Base-by-base conservation (phyloP, 2,888 invertebrate species). In the Heliconius sara region DNA sequence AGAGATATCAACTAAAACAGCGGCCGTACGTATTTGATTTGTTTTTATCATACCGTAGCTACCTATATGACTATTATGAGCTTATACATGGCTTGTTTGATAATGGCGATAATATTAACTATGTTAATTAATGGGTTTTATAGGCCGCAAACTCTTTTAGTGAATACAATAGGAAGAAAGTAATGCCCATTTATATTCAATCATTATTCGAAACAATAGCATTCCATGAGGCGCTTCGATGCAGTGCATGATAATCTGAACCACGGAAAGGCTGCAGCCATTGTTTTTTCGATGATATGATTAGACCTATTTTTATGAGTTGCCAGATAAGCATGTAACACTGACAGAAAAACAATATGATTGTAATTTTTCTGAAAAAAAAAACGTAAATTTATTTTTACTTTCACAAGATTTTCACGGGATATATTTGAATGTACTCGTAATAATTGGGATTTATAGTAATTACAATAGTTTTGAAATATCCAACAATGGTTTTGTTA, bases 1-100 rank as follows among this genome's bases (percentile, higher is more conserved):
- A 95, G 89, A 89, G 94, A 86, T 95, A 95, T 88, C 95, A 95
- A 89, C 89, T 95, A 88, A 94, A 95, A 89, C 95, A 95, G 85
- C 91, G 91, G 90, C 90, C 92, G 95, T 95, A 95, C 86, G 95
- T 95, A 94, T 91, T 85, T 78, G 83, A 85, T 86, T 79, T 76
- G 75, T 71, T 52, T 75, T 73, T 63, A 79, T 71, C 27, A 13
- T 68, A 78, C 63, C 34, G 30, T 74, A 77, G 66, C 67, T 47
- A 80, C 5, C 12, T 60, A 25, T 60, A 25, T 27, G 39, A 19
- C 19, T 30, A 3, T 65, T 73, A 25, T 57, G 30, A 66, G 52
- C 66, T 78, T 57, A 66, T 39, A 60, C n/a, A 5, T 66, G 43
- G 7, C 30, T 66, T 57, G 25, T 22, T 25, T 27, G 25, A 7